These are phyloP conservation scores for Pachypanchax playfairii DNA, from an alignment of 2,113 vertebrate genomes.

Conservation along the genomic window DNA sequence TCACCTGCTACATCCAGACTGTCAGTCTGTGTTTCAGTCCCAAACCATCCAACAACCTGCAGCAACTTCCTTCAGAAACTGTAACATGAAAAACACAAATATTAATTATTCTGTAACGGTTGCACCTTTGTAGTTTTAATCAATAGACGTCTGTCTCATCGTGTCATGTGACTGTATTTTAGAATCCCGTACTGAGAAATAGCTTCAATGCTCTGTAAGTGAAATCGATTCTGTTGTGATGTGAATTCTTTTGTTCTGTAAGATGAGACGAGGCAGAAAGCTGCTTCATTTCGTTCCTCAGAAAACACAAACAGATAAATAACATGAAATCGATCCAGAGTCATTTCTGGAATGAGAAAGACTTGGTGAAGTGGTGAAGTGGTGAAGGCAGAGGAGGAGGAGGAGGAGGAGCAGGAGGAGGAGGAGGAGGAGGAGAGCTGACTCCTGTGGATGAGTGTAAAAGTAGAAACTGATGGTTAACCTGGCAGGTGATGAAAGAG, in stretches of 20 bases:
- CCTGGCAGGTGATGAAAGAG: constrained; percentile 42
- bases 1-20: too few species aligned
- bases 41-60: too few species aligned
- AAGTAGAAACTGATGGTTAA: constrained; percentile 34
- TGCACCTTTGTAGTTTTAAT: background rate
- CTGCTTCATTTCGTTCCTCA: constrained; percentile 27
- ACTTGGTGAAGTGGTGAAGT: constrained; percentile 2
- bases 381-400: too few species aligned
- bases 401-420: too few species aligned
- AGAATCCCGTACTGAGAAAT: background rate
- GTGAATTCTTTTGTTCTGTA: constrained; percentile 18
- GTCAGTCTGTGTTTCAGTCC: too few species aligned
- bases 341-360: constrained; percentile 46
- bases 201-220: background rate
- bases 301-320: constrained; percentile 37
- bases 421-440: constrained; percentile 14
- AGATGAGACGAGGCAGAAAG: constrained; percentile 8
- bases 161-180: background rate
- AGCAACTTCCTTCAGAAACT: background rate
- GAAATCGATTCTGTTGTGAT: constrained; percentile 1
- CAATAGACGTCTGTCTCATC: background rate
- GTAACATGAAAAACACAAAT: background rate
- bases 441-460: constrained; percentile 29
- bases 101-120: background rate
- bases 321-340: constrained; percentile 42